phyloP scores from a whole-genome alignment of 1,140 invertebrate species.

The Teleopsis dalmanni region DNA sequence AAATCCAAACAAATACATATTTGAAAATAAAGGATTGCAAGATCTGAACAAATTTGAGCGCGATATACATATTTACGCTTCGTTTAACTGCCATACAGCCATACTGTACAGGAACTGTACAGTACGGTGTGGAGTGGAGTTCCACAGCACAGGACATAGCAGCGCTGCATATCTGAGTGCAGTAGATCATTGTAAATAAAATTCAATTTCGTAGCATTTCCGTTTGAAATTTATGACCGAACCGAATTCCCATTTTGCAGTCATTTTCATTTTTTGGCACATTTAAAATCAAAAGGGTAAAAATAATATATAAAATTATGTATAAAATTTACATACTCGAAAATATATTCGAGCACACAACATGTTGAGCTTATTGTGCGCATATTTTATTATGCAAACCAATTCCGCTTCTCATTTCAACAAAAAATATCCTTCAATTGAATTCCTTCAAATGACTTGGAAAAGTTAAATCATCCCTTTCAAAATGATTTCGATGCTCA shows the following conservation, averaged over 20 bases:
- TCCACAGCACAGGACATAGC: background rate
- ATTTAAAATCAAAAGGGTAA: no score
- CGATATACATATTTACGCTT: conserved; percentile 1
- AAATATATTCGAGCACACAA: background rate
- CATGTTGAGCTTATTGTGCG: background rate
- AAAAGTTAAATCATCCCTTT: no score
- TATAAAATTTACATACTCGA: no score
- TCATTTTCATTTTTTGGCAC: background rate
- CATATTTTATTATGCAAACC: no score
- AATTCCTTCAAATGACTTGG: no score
- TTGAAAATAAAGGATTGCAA: background rate
- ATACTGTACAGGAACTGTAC: background rate
- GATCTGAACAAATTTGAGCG: background rate
- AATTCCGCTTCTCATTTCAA: no score
- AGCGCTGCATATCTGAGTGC: background rate
- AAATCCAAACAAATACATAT: background rate
- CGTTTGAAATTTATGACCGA: conserved; percentile 4
- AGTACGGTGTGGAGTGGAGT: no score
- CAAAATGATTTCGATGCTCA: no score
- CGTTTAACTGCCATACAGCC: background rate
- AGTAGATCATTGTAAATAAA: conserved; percentile 1
- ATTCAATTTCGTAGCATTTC: conserved; percentile 7
- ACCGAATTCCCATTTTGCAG: background rate
- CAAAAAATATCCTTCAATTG: no score
- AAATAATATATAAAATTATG: no score